Evolutionary conservation across 1,140 invertebrate genomes (phyloP).

Genomic region (Heliconius eleuchia): DNA sequence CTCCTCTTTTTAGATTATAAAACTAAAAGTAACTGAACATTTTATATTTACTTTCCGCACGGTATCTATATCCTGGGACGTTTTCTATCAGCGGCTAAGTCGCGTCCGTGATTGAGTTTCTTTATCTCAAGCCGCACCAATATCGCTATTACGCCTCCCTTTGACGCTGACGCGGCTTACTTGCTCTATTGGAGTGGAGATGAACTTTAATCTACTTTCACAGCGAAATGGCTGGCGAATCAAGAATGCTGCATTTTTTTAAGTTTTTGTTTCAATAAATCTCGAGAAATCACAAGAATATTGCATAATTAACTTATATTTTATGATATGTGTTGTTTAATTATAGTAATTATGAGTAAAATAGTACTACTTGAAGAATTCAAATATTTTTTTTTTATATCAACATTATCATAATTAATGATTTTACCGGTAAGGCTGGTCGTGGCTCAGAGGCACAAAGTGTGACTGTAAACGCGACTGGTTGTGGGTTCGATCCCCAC

Average conservation of each 20-base stretch:
- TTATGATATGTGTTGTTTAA: neutral
- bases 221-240: neutral
- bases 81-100: conserved; percentile 1
- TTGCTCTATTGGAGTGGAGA: conserved; percentile 27
- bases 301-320: neutral
- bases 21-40: neutral
- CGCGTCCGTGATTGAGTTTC: conserved; percentile 21
- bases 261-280: neutral
- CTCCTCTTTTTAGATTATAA: neutral
- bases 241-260: neutral
- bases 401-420: too few species aligned
- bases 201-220: conserved; percentile 10
- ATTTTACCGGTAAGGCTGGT: too few species aligned
- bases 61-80: neutral
- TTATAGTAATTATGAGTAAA: too few species aligned
- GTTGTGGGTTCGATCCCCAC: too few species aligned
- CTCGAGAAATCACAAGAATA: neutral
- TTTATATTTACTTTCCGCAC: conserved; percentile 5
- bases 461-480: too few species aligned
- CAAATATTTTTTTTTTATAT: too few species aligned
- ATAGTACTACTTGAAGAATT: too few species aligned
- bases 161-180: conserved; percentile 25
- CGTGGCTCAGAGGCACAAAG: too few species aligned
- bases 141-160: conserved; percentile 24
- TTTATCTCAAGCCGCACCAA: conserved; percentile 27